Conservation (phyloP, 2,888 invertebrate species). For the Leistus spinibarbis region DNA sequence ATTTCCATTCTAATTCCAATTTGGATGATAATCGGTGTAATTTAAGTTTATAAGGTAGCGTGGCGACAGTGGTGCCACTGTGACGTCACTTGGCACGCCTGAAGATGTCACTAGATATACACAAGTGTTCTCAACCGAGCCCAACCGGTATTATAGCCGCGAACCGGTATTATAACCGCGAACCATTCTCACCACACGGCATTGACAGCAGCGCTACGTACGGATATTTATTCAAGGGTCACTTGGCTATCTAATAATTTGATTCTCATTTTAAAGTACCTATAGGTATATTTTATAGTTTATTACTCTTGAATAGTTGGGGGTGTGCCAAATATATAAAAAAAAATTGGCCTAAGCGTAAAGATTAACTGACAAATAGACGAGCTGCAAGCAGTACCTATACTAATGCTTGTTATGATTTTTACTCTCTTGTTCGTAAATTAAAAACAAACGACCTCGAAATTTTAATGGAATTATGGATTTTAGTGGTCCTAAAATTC, state of each 20-base stretch:
- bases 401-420: no score
- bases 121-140: neutral
- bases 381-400: no score
- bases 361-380: no score
- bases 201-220: neutral
- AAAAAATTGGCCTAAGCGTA: no score
- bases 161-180: neutral
- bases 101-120: neutral
- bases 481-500: no score
- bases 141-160: neutral
- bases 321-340: no score
- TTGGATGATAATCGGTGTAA: conserved; percentile 37
- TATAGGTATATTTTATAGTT: no score
- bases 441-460: no score
- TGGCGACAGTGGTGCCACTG: conserved; percentile 4
- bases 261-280: no score
- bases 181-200: neutral
- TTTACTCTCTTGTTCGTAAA: no score
- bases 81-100: neutral
- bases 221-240: conserved; percentile 13
- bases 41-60: conserved; percentile 35
- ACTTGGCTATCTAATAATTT: neutral
- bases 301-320: no score
- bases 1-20: conserved; percentile 37
- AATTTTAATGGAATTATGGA: no score